phyloP scores from a whole-genome alignment of 2,888 invertebrate genomes.

The Andrena chrysosceles region DNA sequence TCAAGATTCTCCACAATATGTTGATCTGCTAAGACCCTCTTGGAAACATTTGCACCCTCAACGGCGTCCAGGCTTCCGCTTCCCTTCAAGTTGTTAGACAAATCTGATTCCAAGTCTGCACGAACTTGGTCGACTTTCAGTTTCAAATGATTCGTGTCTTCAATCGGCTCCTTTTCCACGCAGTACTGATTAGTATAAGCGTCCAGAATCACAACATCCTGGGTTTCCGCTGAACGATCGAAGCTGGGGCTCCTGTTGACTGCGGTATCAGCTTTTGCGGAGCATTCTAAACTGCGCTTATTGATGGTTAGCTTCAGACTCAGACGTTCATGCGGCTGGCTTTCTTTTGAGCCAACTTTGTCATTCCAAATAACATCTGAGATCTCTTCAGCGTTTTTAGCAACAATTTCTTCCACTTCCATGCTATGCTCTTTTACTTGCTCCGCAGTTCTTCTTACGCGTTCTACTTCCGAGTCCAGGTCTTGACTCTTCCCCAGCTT shows the following conservation, averaged over 20 bases:
- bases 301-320: constrained; percentile 50
- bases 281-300: constrained; percentile 33
- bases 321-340: constrained; percentile 24
- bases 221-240: constrained; percentile 10
- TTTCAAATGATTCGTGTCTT: background rate
- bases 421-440: background rate
- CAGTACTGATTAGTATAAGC: background rate
- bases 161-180: background rate
- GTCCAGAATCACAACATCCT: background rate
- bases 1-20: background rate
- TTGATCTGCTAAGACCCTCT: background rate
- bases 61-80: background rate
- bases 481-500: background rate
- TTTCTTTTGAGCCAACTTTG: background rate
- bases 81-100: background rate
- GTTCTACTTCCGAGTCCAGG: background rate
- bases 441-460: background rate
- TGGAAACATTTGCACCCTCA: background rate
- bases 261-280: constrained; percentile 19
- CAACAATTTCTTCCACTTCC: background rate
- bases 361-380: background rate
- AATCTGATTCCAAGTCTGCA: background rate
- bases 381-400: constrained; percentile 3
- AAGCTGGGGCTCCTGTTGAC: background rate
- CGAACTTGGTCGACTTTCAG: background rate